Evolutionary conservation across 2,888 invertebrate genomes (phyloP).

Genomic region (Ferdinandea cuprea): DNA sequence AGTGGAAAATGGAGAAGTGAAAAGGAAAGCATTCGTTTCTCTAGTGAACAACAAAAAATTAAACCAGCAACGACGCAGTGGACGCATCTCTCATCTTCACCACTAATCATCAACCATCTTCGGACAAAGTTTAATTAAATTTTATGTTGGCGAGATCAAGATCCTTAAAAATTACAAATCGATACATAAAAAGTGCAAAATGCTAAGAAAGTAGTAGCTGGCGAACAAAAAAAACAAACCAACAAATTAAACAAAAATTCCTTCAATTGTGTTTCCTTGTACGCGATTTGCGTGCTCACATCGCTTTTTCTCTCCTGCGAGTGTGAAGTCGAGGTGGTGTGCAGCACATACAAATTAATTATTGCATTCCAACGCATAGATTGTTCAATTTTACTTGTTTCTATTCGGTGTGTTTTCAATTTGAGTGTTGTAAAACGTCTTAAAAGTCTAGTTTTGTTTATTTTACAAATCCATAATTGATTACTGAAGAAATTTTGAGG

Average conservation of each 20-base stretch:
- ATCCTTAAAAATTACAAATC: slow-evolving; percentile 2
- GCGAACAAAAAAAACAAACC: too few relatives aligned
- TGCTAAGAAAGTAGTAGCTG: slow-evolving; percentile 46
- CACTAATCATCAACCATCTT: slow-evolving; percentile 38
- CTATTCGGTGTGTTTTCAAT: slow-evolving; percentile 18
- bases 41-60: slow-evolving; percentile 10
- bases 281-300: slow-evolving; percentile 41
- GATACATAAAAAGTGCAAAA: slow-evolving; percentile 53
- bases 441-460: slow-evolving; percentile 4
- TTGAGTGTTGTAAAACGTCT: slow-evolving; percentile 15
- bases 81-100: slow-evolving; percentile 32
- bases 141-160: background rate
- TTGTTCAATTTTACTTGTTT: slow-evolving; percentile 46
- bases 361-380: slow-evolving; percentile 54
- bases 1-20: slow-evolving; percentile 37
- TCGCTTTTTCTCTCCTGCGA: slow-evolving; percentile 32
- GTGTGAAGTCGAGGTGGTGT: slow-evolving; percentile 48
- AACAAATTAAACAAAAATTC: background rate
- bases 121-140: slow-evolving; percentile 36
- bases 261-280: slow-evolving; percentile 30
- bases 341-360: slow-evolving; percentile 35
- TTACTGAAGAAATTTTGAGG: background rate
- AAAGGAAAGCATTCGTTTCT: slow-evolving; percentile 60
- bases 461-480: slow-evolving; percentile 27
- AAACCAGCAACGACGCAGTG: slow-evolving; percentile 19